Percentiles rank a stretch among this genome's conserved stretches.
These are phyloP conservation scores for Rhynchomys soricoides DNA, from an alignment of 2,113 vertebrate species.

Conservation along the genomic window DNA sequence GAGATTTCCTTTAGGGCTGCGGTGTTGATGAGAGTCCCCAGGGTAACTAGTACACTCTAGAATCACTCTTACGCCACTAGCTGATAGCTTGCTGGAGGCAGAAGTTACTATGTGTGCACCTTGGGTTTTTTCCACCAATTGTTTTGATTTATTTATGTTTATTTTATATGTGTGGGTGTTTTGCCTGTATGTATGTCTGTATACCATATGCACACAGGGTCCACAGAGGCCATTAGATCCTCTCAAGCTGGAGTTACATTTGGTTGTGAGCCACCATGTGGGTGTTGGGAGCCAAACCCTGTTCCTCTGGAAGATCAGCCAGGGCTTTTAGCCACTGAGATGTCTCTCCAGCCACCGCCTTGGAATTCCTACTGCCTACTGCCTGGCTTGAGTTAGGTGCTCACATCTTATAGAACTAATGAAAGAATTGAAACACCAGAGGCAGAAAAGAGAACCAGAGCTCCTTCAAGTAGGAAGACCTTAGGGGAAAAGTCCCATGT, in stretches of 20 bases:
- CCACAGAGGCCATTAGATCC: not conserved
- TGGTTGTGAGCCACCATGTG: not conserved
- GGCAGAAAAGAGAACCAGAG: not conserved
- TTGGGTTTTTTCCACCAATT: not conserved
- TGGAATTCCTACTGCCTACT: not conserved
- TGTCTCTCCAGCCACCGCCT: not conserved
- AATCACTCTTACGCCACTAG: fast-evolving
- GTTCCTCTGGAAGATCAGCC: not conserved
- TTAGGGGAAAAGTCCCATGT: not conserved
- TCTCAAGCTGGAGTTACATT: not conserved
- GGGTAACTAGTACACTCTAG: not conserved
- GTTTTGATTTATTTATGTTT: not conserved
- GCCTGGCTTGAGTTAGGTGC: not conserved
- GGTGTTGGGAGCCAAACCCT: not conserved
- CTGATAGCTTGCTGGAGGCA: not conserved
- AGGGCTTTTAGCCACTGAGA: not conserved
- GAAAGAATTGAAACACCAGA: not conserved
- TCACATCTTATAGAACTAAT: not conserved
- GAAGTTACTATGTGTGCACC: not conserved
- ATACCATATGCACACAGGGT: too few species aligned
- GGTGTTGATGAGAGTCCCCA: not conserved
- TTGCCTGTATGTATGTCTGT: not conserved
- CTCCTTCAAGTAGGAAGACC: not conserved
- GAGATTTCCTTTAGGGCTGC: not conserved
- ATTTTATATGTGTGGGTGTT: not conserved